Percentiles rank a stretch among this genome's conserved stretches.
These are phyloP conservation scores for Neodon shergylaensis DNA, from an alignment of 2,113 vertebrate species.

Conservation along the genomic window DNA sequence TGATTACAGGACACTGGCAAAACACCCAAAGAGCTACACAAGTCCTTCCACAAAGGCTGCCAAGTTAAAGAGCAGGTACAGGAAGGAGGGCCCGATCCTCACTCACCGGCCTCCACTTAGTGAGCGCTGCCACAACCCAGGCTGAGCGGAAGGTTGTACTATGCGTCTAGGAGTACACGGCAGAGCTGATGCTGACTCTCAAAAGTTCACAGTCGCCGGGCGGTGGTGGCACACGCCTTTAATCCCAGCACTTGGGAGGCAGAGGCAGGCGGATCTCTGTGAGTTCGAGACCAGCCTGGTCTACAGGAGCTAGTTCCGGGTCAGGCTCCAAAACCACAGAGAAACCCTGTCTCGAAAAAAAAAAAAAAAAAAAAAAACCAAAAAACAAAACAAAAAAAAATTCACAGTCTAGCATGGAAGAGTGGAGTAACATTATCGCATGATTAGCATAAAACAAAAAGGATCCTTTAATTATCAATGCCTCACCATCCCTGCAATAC, in stretches of 20 bases:
- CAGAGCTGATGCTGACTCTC: not conserved
- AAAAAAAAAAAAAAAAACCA: too few species aligned
- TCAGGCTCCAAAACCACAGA: too few species aligned
- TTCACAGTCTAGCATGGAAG: not conserved
- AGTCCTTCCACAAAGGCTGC: not conserved
- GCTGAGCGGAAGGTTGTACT: fast-evolving
- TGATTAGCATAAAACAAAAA: not conserved
- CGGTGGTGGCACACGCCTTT: too few species aligned
- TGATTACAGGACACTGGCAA: too few species aligned
- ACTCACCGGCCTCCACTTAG: not conserved
- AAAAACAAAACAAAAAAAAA: too few species aligned
- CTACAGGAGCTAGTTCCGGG: too few species aligned
- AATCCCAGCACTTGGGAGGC: too few species aligned
- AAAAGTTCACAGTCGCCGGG: not conserved
- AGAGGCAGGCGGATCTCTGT: too few species aligned
- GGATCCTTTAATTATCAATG: not conserved
- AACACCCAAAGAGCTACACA: not conserved
- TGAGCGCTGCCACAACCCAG: not conserved
- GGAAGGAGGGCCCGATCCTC: not conserved
- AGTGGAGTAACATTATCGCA: not conserved
- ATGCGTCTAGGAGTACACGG: not conserved
- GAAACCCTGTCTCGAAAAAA: too few species aligned
- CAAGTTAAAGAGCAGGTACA: not conserved
- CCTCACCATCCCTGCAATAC: not conserved
- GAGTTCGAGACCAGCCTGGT: too few species aligned